Base-by-base conservation (phyloP, 2,888 invertebrate species). In the Brachypalpus laphriformis region DNA sequence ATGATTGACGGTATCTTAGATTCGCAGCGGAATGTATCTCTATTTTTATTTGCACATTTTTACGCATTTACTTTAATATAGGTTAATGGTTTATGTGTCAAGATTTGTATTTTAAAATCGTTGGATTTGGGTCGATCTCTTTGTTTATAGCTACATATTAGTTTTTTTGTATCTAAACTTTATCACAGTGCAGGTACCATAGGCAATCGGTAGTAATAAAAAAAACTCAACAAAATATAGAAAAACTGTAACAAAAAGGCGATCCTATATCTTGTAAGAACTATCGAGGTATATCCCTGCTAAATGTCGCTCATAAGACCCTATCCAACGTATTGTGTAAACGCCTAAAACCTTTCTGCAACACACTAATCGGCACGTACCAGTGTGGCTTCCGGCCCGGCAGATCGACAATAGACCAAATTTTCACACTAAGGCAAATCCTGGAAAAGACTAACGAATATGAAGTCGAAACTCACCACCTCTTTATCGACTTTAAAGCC, bases 61-160 rank as follows among this genome's bases (percentile, higher is more conserved):
- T 61, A 18, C 22, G 22, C 2, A 49, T n/a, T n/a, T 1, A 20
- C 9, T 22, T 34, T 49, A 20, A 14, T 34, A 22, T 65, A 6
- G 49, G 65, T 37, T 65, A 34, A 49, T 65, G 34, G 65, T 31
- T 20, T 37, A 14, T 37, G 34, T 49, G 65, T 49, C 34, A 65
- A 65, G 49, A 20, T 20, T 34, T 34, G 20, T 4, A 20, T 45
- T 63, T 45, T 8, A 56, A 20, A n/a, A 25, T 22, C 7, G 28
- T 28, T 25, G 37, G 34, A 65, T 47, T 47, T 47, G 20, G 65
- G 49, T 49, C 37, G 34, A 22, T 28, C 49, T 34, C 31, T 28
- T 16, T 42, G 31, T 42, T 61, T 14, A 59, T 9, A 25, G 40
- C 3, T 61, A 22, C 56, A 34, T 34, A 8, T 4, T 20, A 25